Evolutionary conservation across 2,888 invertebrate species (phyloP), one percentile per base, ranked within the genome.

Genomic region (Lycaena phlaeas): DNA sequence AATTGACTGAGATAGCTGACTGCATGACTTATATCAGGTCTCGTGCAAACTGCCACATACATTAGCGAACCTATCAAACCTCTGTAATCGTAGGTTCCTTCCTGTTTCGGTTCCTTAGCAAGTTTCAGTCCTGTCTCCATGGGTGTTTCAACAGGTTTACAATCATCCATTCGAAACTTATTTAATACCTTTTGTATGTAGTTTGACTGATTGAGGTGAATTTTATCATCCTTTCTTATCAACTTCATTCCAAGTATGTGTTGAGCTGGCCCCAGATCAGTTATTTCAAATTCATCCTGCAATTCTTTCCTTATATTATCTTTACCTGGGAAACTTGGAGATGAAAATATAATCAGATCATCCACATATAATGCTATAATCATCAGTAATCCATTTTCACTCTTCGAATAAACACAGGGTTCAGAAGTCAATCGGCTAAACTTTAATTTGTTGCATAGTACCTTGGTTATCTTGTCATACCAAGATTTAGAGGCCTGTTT

Each of bases 1-100:
- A 54, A 54, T 14, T 53, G 53, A 10, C 49, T 51, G 0, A 53
- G 38, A 4, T 27, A 40, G 28, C 46, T 51, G 0, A 52, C 52
- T 3, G 42, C 31, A 41, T 49, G 38, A n/a, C 45, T 25, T 5
- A 54, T 57, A 15, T 57, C 54, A 2, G 53, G 52, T 28, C 54
- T 43, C 0, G 50, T 42, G 9, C 39, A 40, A 3, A 53, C 49
- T 4, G 51, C 44, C 14, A 53, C 1, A 40, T 50, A 52, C 50
- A 54, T 50, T 2, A 56, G n/a, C 10, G 27, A 30, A 3, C 45
- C 47, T 2, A 47, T 36, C 6, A 50, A 31, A 31, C 38, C 36
- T 38, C 38, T 34, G 22, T 47, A 28, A 9, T 28, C 12, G 29
- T 2, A 41, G 3, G 27, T 18, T 14, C 25, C 9, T 11, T 27